Evolutionary conservation across 23 tunicate genomes (phyloP).

Genomic region (Botrylloides violaceus): DNA sequence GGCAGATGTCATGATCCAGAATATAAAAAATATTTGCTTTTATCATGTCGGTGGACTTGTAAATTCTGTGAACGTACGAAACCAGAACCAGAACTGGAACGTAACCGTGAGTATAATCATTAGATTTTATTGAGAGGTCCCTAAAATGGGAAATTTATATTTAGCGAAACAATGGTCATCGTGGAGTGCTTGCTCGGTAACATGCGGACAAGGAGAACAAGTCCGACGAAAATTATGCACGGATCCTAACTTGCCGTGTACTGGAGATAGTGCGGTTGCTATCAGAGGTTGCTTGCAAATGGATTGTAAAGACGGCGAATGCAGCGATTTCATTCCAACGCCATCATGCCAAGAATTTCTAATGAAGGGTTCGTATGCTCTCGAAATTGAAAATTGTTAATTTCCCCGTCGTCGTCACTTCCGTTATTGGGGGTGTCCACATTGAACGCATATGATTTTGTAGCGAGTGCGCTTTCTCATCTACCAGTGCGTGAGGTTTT

Average conservation of each 20-base stretch:
- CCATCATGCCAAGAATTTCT: slow-evolving; percentile 2
- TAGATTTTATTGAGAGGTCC: neutral
- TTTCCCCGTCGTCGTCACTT: too few species aligned
- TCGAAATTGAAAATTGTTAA: too few species aligned
- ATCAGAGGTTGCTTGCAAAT: neutral
- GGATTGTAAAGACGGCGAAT: neutral
- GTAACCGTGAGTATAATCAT: slow-evolving; percentile 3
- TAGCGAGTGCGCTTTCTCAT: too few species aligned
- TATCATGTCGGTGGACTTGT: slow-evolving; percentile 60
- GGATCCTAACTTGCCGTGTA: slow-evolving; percentile 3
- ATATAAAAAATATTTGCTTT: slow-evolving; percentile 15
- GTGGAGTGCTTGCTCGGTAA: slow-evolving; percentile 9
- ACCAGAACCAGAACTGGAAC: neutral
- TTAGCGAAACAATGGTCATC: slow-evolving; percentile 16
- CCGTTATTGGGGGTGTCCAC: too few species aligned
- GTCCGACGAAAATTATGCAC: neutral
- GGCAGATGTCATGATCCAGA: slow-evolving; percentile 28
- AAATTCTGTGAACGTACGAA: too few species aligned
- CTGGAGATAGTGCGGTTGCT: neutral
- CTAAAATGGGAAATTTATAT: neutral
- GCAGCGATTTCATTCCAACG: neutral
- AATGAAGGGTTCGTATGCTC: neutral
- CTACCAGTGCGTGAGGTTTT: too few species aligned
- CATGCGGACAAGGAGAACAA: slow-evolving; percentile 28
- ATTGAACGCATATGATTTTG: too few species aligned